phyloP scores from a whole-genome alignment of 2,797 vertebrate genomes.

The Pangasius krempfi region DNA sequence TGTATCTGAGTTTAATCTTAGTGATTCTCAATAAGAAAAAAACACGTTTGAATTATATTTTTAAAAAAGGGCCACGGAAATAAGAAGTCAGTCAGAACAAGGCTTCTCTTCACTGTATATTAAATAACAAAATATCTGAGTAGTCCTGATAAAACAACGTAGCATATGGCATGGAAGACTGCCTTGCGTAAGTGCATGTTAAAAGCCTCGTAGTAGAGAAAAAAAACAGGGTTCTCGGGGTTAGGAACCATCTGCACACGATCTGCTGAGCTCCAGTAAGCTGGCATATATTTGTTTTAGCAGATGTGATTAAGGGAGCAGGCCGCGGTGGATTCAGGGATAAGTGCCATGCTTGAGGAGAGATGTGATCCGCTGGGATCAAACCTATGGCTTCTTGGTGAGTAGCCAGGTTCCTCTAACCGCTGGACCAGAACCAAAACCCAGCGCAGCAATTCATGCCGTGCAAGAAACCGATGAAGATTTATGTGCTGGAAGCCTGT shows the following conservation, averaged over 20 bases:
- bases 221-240: not conserved
- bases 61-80: not conserved
- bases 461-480: not conserved
- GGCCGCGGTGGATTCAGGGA: not conserved
- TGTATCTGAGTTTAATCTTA: not conserved
- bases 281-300: conserved; percentile 15
- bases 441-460: not conserved
- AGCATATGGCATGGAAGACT: conserved; percentile 11
- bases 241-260: conserved; percentile 27
- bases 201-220: not conserved
- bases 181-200: not conserved
- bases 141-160: not conserved
- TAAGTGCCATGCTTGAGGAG: not conserved
- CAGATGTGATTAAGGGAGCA: conserved; percentile 19
- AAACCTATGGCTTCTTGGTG: not conserved
- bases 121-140: not conserved
- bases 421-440: not conserved
- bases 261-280: conserved; percentile 13
- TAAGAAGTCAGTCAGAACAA: not conserved
- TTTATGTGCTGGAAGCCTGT: not conserved
- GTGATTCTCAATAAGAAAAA: not conserved
- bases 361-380: conserved; percentile 9
- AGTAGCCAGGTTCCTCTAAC: not conserved
- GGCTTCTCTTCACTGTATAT: not conserved
- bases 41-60: no score